Conservation (phyloP, 2,888 invertebrate genomes). For the Baronia brevicornis region DNA sequence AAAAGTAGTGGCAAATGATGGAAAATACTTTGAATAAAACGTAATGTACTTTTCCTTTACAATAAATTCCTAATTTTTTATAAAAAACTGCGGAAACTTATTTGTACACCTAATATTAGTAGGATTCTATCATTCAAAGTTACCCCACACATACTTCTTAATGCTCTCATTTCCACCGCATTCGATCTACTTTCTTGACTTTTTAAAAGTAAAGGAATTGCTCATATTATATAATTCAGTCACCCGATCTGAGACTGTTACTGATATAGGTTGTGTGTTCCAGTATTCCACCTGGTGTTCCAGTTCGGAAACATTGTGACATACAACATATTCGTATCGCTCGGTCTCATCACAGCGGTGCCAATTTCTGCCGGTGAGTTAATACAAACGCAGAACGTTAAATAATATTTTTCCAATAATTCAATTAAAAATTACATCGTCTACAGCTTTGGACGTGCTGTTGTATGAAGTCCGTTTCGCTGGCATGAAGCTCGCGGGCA, state of each 20-base stretch:
- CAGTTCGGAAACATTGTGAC: constrained; percentile 96
- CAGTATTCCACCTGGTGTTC: constrained; percentile 93
- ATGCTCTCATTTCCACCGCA: too few relatives aligned
- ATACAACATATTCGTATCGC: constrained; percentile 94
- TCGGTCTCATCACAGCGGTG: constrained; percentile 94
- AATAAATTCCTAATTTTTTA: too few relatives aligned
- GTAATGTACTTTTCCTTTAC: too few relatives aligned
- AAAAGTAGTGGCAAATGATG: too few relatives aligned
- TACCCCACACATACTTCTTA: too few relatives aligned
- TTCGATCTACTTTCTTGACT: too few relatives aligned
- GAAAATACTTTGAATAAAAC: too few relatives aligned
- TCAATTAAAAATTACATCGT: constrained; percentile 8
- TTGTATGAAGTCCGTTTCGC: constrained; percentile 90
- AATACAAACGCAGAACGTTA: too few relatives aligned
- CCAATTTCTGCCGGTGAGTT: constrained; percentile 96
- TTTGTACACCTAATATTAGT: too few relatives aligned
- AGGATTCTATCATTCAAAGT: too few relatives aligned
- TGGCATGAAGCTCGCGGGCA: constrained; percentile 96
- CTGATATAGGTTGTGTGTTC: too few relatives aligned
- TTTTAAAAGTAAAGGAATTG: not conserved
- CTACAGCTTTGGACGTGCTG: constrained; percentile 88
- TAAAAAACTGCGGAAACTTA: too few relatives aligned
- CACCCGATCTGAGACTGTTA: not conserved
- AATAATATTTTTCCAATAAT: not conserved
- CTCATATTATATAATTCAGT: not conserved